A percentile compares a stretch with the other conserved stretches of the same genome.
Evolutionary conservation across 92 coral and sea anemone genomes (phyloP).

Genomic region (Zoanthus solanderi): DNA sequence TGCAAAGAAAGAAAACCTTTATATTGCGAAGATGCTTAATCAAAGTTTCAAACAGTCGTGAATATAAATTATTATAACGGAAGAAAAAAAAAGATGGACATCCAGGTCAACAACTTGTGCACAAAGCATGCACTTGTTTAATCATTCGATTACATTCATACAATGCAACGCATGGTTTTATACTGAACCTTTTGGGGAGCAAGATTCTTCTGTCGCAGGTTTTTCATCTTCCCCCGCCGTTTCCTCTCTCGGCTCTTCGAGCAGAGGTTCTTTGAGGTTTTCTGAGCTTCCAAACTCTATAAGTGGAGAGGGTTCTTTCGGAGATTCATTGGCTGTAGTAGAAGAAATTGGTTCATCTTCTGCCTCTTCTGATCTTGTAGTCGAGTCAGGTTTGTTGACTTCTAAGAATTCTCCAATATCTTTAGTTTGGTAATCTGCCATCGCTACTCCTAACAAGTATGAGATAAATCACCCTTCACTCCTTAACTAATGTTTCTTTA

Average conservation of each 20-base stretch:
- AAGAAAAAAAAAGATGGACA: background rate
- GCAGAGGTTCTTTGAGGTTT: conserved; percentile 21
- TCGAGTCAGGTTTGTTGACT: conserved; percentile 25
- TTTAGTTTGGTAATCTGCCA: conserved; percentile 27
- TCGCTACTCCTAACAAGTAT: conserved; percentile 3
- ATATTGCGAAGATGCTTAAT: background rate
- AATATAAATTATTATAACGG: background rate
- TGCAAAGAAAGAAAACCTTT: background rate
- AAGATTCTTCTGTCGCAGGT: conserved; percentile 42
- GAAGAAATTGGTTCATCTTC: conserved; percentile 45
- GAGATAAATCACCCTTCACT: background rate
- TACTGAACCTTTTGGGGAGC: conserved; percentile 23
- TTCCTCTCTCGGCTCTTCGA: conserved; percentile 54
- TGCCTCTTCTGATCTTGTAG: conserved; percentile 5
- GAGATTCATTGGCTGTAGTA: conserved; percentile 31
- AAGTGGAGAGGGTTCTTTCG: conserved; percentile 43
- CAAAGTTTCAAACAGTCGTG: background rate
- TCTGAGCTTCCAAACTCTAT: conserved; percentile 37
- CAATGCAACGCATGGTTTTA: background rate
- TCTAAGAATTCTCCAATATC: conserved; percentile 23
- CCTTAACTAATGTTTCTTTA: background rate
- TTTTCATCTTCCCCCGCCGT: conserved; percentile 49
- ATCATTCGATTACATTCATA: background rate
- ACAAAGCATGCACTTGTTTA: background rate
- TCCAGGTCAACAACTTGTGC: conserved; percentile 23